Percentiles rank a stretch among this genome's conserved stretches.
Conservation (phyloP, 1,140 invertebrate species). For the Caenorhabditis briggsae region DNA sequence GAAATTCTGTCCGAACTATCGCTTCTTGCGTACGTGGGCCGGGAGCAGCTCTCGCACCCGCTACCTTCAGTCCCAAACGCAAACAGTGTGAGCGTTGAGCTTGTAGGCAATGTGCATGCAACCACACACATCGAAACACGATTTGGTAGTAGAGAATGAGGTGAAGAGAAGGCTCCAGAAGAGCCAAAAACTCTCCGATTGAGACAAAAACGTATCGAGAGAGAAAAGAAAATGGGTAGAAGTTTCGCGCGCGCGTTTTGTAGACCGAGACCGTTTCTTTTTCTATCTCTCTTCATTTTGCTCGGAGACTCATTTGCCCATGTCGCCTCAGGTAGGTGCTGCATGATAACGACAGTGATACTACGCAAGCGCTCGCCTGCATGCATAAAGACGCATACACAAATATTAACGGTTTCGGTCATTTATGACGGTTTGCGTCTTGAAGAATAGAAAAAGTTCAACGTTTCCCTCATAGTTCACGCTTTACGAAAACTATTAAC, state of each 20-base stretch:
- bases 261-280: neutral
- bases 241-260: constrained; percentile 29
- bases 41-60: constrained; percentile 16
- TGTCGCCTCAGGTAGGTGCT: neutral
- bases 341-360: constrained; percentile 48
- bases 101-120: constrained; percentile 52
- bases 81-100: constrained; percentile 43
- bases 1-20: neutral
- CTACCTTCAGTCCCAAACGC: constrained; percentile 52
- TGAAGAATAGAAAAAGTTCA: neutral
- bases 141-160: neutral
- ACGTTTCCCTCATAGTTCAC: neutral
- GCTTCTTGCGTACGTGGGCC: constrained; percentile 27
- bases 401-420: constrained; percentile 55
- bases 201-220: constrained; percentile 35
- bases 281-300: too few species aligned
- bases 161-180: neutral
- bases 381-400: neutral
- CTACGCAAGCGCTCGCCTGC: neutral
- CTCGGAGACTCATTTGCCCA: neutral
- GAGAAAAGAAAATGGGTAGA: constrained; percentile 17
- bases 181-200: neutral
- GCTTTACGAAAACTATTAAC: neutral
- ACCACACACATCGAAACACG: constrained; percentile 48
- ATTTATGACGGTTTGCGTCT: constrained; percentile 3